Evolutionary conservation across 2,797 vertebrate species (phyloP), one percentile per base, ranked within the genome.

Genomic region (Pangasius macronema): DNA sequence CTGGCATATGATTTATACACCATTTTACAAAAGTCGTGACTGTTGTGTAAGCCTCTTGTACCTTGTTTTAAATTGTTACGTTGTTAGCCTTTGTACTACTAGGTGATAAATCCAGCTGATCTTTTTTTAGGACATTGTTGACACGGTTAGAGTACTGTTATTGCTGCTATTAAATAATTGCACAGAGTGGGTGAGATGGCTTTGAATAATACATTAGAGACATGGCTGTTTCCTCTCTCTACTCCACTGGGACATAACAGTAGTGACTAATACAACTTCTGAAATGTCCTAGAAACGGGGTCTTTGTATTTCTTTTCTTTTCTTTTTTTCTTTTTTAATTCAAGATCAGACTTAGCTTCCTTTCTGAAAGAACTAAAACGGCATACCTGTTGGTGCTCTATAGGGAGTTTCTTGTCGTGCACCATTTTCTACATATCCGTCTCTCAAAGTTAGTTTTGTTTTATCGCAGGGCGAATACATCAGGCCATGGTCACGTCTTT

Each of bases 401-500:
- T 33, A n/a, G 1, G 22, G 42, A 63, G 53, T 24, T 46, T 82
- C 18, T 80, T 55, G 5, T n/a, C 4, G 1, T 76, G 36, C 33
- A 30, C 30, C 83, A 5, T 80, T 73, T 84, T 79, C 16, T 30
- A 33, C 2, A 85, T 46, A 22, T 10, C 18, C 65, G n/a, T 61
- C 46, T 83, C 5, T 59, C 57, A 72, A 10, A 9, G 16, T 24
- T 27, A n/a, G 11, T 82, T 82, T 51, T 90, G 42, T 91, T 93
- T n/a, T 46, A 70, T 92, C 90, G 86, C 93, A 99, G 98, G 98
- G 49, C 97, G 98, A 92, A 98, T 99, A 95, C 98, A 99, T 91
- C 97, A 99, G 94, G 98, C 98, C 85, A 99, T 99, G 98, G 98
- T 99, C 91, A 99, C 98, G 46, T 99, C 97, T 16, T 93, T 99